A percentile compares a stretch with the other conserved stretches of the same genome.
Conservation (phyloP, 2,888 invertebrate genomes). For the Xanthia togata region DNA sequence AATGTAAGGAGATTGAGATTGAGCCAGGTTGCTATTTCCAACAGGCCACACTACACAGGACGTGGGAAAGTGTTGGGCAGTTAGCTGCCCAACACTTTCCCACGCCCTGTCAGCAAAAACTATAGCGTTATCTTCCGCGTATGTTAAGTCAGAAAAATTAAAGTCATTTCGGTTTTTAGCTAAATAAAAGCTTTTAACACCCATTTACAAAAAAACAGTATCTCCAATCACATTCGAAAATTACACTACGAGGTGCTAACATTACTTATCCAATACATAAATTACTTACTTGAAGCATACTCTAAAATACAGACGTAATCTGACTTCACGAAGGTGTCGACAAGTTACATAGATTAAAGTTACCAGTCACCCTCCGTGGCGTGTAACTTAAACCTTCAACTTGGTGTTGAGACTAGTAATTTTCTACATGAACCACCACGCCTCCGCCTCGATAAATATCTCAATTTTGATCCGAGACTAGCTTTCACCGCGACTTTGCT, state of each 20-base stretch:
- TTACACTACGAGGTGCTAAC: neutral
- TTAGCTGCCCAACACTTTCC: no score
- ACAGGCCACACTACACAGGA: no score
- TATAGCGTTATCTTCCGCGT: no score
- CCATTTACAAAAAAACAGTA: neutral
- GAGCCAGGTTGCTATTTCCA: no score
- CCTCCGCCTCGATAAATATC: conserved; percentile 59
- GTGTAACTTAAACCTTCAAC: conserved; percentile 62
- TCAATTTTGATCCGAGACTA: conserved; percentile 35
- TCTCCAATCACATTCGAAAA: neutral
- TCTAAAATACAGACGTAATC: conserved; percentile 30
- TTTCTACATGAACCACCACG: conserved; percentile 65
- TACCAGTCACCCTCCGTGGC: conserved; percentile 57
- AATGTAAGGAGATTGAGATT: no score
- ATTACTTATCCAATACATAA: conserved; percentile 22
- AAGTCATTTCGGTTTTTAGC: neutral
- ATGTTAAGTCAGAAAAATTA: no score
- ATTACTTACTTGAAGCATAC: conserved; percentile 22
- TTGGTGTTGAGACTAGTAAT: conserved; percentile 65
- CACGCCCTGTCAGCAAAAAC: no score
- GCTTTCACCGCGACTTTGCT: neutral
- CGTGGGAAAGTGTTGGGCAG: no score
- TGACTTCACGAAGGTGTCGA: conserved; percentile 45
- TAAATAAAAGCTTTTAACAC: neutral
- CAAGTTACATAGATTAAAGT: conserved; percentile 54